These are phyloP conservation scores for Aphelenchoides bicaudatus DNA, from an alignment of 2,888 invertebrate species.

Conservation along the genomic window DNA sequence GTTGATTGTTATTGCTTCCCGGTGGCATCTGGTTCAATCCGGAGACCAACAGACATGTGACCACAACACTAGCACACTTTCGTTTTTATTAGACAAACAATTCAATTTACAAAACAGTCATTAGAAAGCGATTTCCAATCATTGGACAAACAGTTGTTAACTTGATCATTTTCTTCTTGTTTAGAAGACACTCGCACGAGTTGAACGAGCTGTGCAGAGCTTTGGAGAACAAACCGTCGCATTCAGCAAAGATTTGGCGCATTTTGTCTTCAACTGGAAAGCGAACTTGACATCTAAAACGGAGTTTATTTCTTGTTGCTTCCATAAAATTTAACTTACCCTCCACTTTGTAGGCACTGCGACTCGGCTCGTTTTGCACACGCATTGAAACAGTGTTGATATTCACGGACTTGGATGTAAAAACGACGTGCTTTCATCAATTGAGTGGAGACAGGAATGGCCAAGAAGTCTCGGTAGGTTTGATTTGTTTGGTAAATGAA, in stretches of 20 bases:
- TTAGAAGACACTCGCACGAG: not conserved
- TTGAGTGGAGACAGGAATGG: not conserved
- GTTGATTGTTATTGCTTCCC: too few relatives aligned
- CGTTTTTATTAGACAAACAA: too few relatives aligned
- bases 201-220: slow-evolving; percentile 6
- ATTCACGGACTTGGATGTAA: slow-evolving; percentile 8
- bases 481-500: not conserved
- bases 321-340: not conserved
- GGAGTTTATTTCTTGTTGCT: not conserved
- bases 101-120: slow-evolving; percentile 13
- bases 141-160: slow-evolving; percentile 2
- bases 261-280: not conserved
- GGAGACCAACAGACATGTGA: too few relatives aligned
- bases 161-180: not conserved
- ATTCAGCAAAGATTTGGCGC: not conserved
- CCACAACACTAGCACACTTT: too few relatives aligned
- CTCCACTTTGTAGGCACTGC: not conserved
- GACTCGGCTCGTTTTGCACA: slow-evolving; percentile 4
- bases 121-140: slow-evolving; percentile 7
- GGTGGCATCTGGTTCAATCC: too few relatives aligned
- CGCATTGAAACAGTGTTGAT: slow-evolving; percentile 11
- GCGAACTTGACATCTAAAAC: not conserved
- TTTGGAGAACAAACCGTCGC: slow-evolving; percentile 4
- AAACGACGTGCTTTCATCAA: not conserved
- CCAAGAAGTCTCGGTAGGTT: not conserved